Evolutionary conservation across 2,888 invertebrate species (phyloP), one percentile per base, ranked within the genome.

Genomic region (Cephonodes hylas): DNA sequence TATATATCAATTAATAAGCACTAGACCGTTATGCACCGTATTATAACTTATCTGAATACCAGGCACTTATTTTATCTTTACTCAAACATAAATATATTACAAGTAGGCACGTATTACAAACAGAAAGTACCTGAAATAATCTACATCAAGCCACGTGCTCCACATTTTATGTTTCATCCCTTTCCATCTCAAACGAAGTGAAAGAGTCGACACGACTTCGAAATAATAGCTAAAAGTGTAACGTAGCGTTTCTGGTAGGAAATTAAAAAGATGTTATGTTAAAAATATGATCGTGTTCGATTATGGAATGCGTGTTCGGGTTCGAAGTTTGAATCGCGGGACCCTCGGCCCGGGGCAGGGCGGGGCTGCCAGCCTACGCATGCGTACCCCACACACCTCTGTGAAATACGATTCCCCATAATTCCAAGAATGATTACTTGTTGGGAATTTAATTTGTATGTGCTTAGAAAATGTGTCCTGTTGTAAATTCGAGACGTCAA

Each of bases 281-380:
- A 25, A 42, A 42, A 59, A 59, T 59, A 59, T 59, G 23, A 44
- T 59, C 44, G 45, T 61, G 44, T 61, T 57, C 61, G 61, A 61
- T 61, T 61, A 61, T 45, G 31, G 57, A 44, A 45, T 61, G 57
- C 56, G 56, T 42, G 23, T 61, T 57, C 61, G 46, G 31, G 42
- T 61, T 61, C 31, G 76, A 82, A 83, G 79, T 86, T 84, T 78
- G 76, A 80, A 82, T 80, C 76, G 77, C 76, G 76, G 76, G 76
- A 72, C 69, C 73, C 74, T 72, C 73, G 76, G 77, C 74, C 84
- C 85, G 81, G 87, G 88, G 83, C 83, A 84, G 90, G 90, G 91
- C 85, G 90, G 86, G 86, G 89, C 87, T 78, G 67, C 64, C 57
- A 67, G 58, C 38, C 15, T 70, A 73, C 89, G 90, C 91, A 81